These are phyloP conservation scores for cat (Felis catus) DNA, from an alignment of 2,113 vertebrate genomes.

Conservation along the genomic window DNA sequence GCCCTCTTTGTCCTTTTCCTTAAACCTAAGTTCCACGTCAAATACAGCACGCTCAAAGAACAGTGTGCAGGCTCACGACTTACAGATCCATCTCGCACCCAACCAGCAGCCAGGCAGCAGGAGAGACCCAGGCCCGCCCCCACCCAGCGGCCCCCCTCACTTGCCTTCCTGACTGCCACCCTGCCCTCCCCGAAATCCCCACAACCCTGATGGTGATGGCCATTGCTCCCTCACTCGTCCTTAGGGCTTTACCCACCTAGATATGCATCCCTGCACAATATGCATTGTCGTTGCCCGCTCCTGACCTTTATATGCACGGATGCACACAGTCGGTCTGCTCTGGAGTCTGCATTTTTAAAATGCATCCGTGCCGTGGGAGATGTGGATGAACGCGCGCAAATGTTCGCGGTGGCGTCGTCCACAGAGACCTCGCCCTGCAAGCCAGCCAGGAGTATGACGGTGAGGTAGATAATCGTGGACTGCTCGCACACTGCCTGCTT, in stretches of 20 bases:
- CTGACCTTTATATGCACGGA: rapidly evolving
- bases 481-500: neutral
- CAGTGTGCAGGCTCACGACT: neutral
- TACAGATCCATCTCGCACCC: neutral
- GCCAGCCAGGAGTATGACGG: rapidly evolving
- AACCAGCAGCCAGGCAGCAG: neutral
- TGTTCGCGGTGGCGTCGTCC: neutral
- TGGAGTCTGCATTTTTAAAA: neutral
- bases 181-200: neutral
- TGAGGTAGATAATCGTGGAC: rapidly evolving
- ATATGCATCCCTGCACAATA: neutral
- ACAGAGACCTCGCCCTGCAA: neutral
- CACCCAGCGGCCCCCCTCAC: neutral
- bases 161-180: neutral
- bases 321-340: too few species aligned
- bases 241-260: neutral
- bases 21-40: neutral
- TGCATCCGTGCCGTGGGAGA: neutral
- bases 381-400: neutral
- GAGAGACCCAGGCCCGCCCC: neutral
- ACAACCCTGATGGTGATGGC: neutral
- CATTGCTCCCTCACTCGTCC: neutral
- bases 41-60: neutral
- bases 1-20: neutral
- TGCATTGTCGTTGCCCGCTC: neutral